phyloP scores from a whole-genome alignment of 2,888 invertebrate genomes.

The Mimas tiliae region DNA sequence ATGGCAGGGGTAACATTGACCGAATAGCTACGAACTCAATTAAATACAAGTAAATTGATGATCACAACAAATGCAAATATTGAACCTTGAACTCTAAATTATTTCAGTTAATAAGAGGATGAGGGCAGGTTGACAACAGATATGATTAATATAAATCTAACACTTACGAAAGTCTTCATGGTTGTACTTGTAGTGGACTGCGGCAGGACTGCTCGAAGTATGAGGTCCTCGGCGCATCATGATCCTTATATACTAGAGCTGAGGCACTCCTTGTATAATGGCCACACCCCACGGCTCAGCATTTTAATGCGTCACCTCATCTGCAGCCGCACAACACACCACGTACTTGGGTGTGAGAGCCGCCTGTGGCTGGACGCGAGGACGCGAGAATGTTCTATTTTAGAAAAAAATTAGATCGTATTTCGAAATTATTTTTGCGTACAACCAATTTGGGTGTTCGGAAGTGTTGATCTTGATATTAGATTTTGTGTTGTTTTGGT shows the following conservation, averaged over 20 bases:
- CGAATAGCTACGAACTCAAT: background rate
- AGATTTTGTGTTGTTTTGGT: background rate
- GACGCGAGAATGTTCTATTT: background rate
- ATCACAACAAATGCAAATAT: background rate
- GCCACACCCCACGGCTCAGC: conserved; percentile 37
- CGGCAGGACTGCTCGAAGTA: conserved; percentile 42
- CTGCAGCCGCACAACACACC: background rate
- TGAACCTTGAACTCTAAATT: background rate
- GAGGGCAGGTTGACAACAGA: background rate
- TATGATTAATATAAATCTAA: background rate
- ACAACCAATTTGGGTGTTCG: background rate
- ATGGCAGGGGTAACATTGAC: background rate
- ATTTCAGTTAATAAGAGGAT: background rate
- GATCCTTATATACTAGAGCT: conserved; percentile 53
- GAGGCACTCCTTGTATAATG: conserved; percentile 32
- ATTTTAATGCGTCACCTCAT: conserved; percentile 32
- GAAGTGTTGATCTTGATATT: background rate
- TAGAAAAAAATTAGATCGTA: background rate
- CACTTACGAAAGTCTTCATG: conserved; percentile 68
- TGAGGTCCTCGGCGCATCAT: conserved; percentile 39
- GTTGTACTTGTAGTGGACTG: conserved; percentile 34
- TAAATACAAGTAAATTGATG: background rate
- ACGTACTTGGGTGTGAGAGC: background rate
- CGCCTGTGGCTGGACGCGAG: conserved; percentile 17
- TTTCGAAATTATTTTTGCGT: background rate